A percentile compares a stretch with the other conserved stretches of the same genome.
Conservation (phyloP, 2,113 vertebrate species). For the Leucopsar rothschildi region DNA sequence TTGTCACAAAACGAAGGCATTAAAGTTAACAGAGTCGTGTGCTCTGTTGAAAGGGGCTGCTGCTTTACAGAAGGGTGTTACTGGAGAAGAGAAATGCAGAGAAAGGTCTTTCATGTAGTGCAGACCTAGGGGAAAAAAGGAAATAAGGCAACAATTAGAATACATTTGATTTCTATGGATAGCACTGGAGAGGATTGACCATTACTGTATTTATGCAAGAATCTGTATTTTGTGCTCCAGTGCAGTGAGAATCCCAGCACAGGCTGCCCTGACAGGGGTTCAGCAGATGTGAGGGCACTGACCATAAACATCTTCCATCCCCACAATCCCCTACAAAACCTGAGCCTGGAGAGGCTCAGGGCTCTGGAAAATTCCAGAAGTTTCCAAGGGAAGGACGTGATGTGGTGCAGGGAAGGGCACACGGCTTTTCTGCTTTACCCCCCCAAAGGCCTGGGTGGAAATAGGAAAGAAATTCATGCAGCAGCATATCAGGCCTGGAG, state of each 20-base stretch:
- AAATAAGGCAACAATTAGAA: not conserved
- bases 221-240: rapidly evolving
- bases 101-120: not conserved
- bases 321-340: not conserved
- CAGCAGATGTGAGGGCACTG: not conserved
- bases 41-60: not conserved
- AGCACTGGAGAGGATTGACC: not conserved
- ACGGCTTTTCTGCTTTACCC: rapidly evolving
- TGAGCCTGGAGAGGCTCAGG: not conserved
- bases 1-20: not conserved
- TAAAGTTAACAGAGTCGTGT: not conserved
- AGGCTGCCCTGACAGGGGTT: not conserved
- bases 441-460: rapidly evolving
- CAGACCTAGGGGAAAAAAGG: not conserved
- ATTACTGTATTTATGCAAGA: rapidly evolving
- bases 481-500: not conserved
- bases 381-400: not conserved
- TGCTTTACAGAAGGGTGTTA: not conserved
- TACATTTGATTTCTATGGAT: not conserved
- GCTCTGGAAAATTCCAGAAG: not conserved
- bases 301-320: not conserved
- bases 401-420: not conserved
- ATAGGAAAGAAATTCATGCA: not conserved
- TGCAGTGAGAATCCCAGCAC: not conserved
- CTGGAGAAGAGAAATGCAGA: not conserved